Percentiles rank a stretch among this genome's conserved stretches.
phyloP scores from a whole-genome alignment of 1,140 invertebrate genomes.

The Drosophila lini region DNA sequence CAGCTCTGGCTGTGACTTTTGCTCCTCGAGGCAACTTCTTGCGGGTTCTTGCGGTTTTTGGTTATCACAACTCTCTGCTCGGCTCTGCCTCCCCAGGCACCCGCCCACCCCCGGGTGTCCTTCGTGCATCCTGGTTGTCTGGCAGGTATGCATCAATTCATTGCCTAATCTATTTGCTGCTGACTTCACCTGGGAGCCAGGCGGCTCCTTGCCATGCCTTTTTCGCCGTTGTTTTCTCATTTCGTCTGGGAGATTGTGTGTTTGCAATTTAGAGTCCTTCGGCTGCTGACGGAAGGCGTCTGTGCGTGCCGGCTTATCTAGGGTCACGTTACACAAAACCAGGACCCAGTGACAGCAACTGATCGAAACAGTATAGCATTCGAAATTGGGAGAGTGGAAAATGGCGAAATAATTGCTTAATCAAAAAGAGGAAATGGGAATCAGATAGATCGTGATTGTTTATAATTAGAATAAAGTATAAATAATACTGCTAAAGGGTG shows the following conservation, averaged over 20 bases:
- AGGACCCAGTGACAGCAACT: slow-evolving; percentile 9
- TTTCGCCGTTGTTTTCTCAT: slow-evolving; percentile 19
- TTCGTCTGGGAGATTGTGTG: slow-evolving; percentile 36
- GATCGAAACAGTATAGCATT: slow-evolving; percentile 16
- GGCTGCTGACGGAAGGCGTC: slow-evolving; percentile 71
- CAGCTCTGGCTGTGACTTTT: slow-evolving; percentile 55
- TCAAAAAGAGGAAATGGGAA: background rate
- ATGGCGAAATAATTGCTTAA: slow-evolving; percentile 6
- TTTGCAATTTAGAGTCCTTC: slow-evolving; percentile 70
- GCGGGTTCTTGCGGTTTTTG: slow-evolving; percentile 61
- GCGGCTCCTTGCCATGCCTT: slow-evolving; percentile 2
- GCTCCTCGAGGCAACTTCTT: slow-evolving; percentile 62
- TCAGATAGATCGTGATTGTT: background rate
- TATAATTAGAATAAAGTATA: background rate
- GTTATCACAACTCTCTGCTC: slow-evolving; percentile 69
- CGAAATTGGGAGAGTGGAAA: background rate
- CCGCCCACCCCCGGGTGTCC: background rate
- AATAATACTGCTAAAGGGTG: background rate
- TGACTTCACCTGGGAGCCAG: slow-evolving; percentile 48
- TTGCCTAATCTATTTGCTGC: slow-evolving; percentile 79
- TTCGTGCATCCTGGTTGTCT: slow-evolving; percentile 35
- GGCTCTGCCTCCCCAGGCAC: background rate
- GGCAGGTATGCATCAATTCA: slow-evolving; percentile 81
- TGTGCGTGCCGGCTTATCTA: slow-evolving; percentile 73
- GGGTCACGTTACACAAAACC: slow-evolving; percentile 30